Conservation (phyloP, 2,888 invertebrate species). For the Trisateles emortualis region DNA sequence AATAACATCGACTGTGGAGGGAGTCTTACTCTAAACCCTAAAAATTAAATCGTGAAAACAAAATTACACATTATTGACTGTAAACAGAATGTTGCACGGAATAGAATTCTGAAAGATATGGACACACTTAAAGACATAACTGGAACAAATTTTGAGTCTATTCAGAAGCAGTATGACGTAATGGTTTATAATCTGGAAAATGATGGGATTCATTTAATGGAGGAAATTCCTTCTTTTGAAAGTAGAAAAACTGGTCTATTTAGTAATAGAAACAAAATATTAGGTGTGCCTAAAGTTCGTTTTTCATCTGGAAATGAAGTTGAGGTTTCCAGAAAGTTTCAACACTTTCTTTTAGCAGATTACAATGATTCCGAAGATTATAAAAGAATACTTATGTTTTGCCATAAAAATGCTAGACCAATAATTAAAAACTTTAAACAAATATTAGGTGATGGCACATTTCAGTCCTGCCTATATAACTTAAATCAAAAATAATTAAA, state of each 20-base stretch:
- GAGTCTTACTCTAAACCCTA: background rate
- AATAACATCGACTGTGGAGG: background rate
- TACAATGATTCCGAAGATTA: background rate
- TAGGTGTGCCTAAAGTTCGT: background rate
- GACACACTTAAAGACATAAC: no score
- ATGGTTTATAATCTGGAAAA: background rate
- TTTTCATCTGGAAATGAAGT: background rate
- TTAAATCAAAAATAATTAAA: no score
- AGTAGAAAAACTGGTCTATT: no score
- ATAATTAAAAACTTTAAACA: background rate
- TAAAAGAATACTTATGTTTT: background rate
- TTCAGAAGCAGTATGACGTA: no score
- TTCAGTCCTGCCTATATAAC: no score
- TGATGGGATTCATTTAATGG: background rate
- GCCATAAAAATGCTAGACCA: background rate
- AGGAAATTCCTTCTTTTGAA: background rate
- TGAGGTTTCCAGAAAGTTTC: no score
- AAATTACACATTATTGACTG: background rate
- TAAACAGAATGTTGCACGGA: background rate
- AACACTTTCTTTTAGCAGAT: background rate
- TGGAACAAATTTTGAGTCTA: no score
- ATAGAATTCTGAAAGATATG: background rate
- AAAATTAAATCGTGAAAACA: background rate
- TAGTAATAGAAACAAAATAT: background rate
- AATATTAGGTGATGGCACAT: background rate